Base-by-base conservation (phyloP, 2,113 vertebrate species). In the Engraulis encrasicolus region DNA sequence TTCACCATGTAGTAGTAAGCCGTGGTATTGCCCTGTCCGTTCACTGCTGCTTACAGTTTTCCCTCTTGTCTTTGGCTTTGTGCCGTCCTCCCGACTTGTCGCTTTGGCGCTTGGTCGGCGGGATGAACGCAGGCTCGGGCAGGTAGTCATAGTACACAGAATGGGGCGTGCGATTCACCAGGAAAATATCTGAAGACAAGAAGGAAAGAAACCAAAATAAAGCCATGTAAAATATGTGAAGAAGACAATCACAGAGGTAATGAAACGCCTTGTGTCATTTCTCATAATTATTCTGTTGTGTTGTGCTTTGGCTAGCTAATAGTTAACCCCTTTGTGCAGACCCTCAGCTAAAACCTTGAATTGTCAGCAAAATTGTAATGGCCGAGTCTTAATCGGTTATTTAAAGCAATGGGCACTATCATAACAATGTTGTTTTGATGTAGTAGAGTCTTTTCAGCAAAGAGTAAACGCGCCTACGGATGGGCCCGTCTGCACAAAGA, bases 21-120 rank as follows among this genome's bases (percentile, higher is more conserved):
- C 23, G 12, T 12, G 4, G 3, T 23, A 71, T 3, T 45, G 40
- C 40, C 40, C 40, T 45, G 9, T 45, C 40, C 19, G 3, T 40
- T 90, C 86, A 95, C 81, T 95, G 95, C 34, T 95, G 95, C 85
- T 95, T 95, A 86, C 95, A 95, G 61, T 91, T 95, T 87, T 96
- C 94, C 84, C 93, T 94, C 84, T 95, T 97, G 84, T 95, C 95
- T 93, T 94, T 95, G 88, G 94, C 50, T 93, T 96, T 96, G 19
- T 83, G 84, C 1, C 91, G 86, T 49, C 82, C 91, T 0, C n/a
- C n/a, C n/a, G 92, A 36, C 89, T 94, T 95, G 37, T 96, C 93
- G 0, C 87, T 78, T 45, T 93, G 95, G 4, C 94, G 89, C 84
- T 95, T 95, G 20, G 94, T 95, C 7, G 95, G 95, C 0, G 95